Evolutionary conservation across 2,797 vertebrate genomes (phyloP).

Genomic region (Propithecus deckenii): DNA sequence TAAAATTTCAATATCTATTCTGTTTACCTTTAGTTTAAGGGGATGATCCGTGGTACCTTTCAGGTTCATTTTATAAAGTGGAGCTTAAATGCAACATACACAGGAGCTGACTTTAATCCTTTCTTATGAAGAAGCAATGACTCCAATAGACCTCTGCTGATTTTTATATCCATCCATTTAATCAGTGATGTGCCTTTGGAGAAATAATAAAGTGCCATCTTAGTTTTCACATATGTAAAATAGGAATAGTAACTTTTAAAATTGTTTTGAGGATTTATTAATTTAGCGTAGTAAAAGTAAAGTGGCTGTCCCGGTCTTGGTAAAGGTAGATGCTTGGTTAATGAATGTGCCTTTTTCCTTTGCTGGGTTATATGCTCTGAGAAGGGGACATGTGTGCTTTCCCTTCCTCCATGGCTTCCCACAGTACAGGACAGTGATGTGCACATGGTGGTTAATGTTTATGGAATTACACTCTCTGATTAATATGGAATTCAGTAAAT

Average conservation of each 20-base stretch:
- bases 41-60: not conserved
- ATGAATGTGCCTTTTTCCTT: not conserved
- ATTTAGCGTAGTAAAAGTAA: not conserved
- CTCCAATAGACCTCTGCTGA: not conserved
- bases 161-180: not conserved
- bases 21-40: not conserved
- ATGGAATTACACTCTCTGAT: not conserved
- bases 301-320: not conserved
- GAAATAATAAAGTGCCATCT: not conserved
- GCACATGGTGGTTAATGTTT: not conserved
- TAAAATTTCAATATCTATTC: not conserved
- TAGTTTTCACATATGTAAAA: not conserved
- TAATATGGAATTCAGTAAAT: not conserved
- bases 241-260: not conserved
- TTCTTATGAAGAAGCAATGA: not conserved
- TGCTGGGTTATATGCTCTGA: not conserved
- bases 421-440: not conserved
- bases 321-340: not conserved
- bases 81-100: fast-evolving
- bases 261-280: not conserved
- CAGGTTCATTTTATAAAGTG: not conserved
- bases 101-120: not conserved
- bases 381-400: not conserved
- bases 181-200: not conserved
- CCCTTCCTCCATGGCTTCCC: not conserved